Evolutionary conservation across 2,888 invertebrate genomes (phyloP).

Genomic region (Ormia ochracea): DNA sequence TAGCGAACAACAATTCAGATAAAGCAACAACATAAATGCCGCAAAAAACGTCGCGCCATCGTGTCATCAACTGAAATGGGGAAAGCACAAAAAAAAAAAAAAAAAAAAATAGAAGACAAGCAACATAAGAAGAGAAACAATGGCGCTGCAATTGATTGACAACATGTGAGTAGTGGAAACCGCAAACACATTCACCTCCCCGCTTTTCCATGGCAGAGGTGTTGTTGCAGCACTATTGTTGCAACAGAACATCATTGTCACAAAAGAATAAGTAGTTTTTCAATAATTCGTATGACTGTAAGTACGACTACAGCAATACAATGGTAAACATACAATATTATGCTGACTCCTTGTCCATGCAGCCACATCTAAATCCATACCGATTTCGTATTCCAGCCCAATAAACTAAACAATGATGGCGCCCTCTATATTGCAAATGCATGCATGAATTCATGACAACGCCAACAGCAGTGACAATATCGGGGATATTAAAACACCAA

Average conservation of each 20-base stretch:
- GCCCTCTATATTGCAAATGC: slow-evolving; percentile 59
- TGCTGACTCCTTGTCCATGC: slow-evolving; percentile 6
- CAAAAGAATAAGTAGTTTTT: slow-evolving; percentile 29
- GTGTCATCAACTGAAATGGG: slow-evolving; percentile 61
- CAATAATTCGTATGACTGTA: slow-evolving; percentile 32
- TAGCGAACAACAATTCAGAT: slow-evolving; percentile 57
- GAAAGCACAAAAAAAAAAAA: neutral
- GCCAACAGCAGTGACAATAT: slow-evolving; percentile 5
- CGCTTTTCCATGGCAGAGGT: slow-evolving; percentile 10
- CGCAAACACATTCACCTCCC: neutral
- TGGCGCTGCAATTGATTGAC: slow-evolving; percentile 68
- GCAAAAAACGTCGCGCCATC: slow-evolving; percentile 64
- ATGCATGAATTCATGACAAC: slow-evolving; percentile 41
- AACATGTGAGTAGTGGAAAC: slow-evolving; percentile 64
- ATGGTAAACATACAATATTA: slow-evolving; percentile 48
- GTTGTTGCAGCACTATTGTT: slow-evolving; percentile 61
- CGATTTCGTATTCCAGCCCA: slow-evolving; percentile 2
- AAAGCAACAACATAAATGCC: slow-evolving; percentile 45
- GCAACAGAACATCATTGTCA: slow-evolving; percentile 41
- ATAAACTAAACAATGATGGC: slow-evolving; percentile 59
- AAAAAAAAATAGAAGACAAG: neutral
- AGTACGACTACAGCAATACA: slow-evolving; percentile 20
- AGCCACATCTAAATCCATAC: slow-evolving; percentile 15
- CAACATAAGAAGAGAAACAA: slow-evolving; percentile 61
- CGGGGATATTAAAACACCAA: slow-evolving; percentile 38